Evolutionary conservation across 2,797 vertebrate species (phyloP).

Genomic region (Cossypha dichroa): DNA sequence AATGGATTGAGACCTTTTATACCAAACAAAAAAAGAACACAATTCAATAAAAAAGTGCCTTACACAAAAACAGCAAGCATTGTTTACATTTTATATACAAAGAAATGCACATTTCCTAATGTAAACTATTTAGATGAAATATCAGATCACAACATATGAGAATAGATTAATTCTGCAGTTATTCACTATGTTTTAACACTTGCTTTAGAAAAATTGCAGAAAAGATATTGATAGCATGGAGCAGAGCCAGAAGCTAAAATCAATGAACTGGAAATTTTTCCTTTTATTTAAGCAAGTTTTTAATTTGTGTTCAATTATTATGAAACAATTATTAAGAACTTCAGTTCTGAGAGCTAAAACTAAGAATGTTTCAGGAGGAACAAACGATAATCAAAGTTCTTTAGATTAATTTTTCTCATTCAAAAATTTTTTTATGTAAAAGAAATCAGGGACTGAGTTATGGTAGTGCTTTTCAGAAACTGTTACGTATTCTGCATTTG

Average conservation of each 20-base stretch:
- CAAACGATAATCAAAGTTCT: not conserved
- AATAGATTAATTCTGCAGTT: not conserved
- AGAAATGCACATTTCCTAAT: not conserved
- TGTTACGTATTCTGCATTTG: not conserved
- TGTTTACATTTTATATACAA: not conserved
- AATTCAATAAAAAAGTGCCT: not conserved
- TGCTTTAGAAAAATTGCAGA: not conserved
- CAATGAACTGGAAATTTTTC: not conserved
- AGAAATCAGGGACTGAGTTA: not conserved
- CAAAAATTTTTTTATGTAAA: not conserved
- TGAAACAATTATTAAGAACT: not conserved
- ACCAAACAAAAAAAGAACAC: not conserved
- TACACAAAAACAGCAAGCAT: not conserved
- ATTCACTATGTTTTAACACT: not conserved
- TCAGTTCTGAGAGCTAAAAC: not conserved
- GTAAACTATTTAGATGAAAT: not conserved
- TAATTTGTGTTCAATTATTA: not conserved
- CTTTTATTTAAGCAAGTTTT: not conserved
- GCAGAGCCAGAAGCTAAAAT: not conserved
- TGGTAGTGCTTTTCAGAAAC: not conserved
- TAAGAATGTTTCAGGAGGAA: not conserved
- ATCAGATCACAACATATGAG: not conserved
- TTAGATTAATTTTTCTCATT: not conserved
- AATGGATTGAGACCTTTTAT: not conserved
- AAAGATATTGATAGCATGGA: not conserved